These are phyloP conservation scores for Oophaga pumilio DNA, from an alignment of 2,113 vertebrate genomes.

Conservation along the genomic window DNA sequence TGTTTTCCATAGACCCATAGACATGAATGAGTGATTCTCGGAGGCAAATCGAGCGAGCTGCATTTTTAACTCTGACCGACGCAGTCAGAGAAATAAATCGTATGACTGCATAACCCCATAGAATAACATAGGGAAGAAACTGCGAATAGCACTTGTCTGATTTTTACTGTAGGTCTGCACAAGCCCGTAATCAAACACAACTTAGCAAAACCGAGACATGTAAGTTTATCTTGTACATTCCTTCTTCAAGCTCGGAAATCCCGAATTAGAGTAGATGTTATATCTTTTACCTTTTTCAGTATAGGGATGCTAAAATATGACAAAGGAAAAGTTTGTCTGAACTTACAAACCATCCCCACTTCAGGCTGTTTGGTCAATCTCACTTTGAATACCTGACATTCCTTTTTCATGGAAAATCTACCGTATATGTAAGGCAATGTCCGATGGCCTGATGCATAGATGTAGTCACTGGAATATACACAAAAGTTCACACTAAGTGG, in stretches of 20 bases:
- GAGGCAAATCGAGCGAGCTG: too few species aligned
- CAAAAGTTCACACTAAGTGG: neutral
- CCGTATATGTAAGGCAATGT: conserved; percentile 19
- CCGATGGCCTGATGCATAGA: conserved; percentile 32
- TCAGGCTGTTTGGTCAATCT: conserved; percentile 30
- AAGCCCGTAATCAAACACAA: neutral
- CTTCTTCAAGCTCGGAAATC: neutral
- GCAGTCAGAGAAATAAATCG: too few species aligned
- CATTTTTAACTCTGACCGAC: too few species aligned
- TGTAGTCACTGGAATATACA: neutral
- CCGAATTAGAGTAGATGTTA: neutral
- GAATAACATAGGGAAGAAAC: too few species aligned
- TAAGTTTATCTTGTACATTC: neutral
- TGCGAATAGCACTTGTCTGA: too few species aligned
- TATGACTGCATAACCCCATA: too few species aligned
- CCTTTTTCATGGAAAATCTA: neutral
- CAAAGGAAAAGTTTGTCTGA: neutral
- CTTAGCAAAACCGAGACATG: neutral
- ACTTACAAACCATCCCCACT: neutral
- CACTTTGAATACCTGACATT: conserved; percentile 28
- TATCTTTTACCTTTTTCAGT: neutral
- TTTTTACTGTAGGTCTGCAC: too few species aligned
- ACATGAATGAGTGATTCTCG: too few species aligned
- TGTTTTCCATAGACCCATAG: too few species aligned
- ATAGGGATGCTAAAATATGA: neutral